Conservation (phyloP, 53 echinoderm and acorn worm species). For the Patiria pectinifera region DNA sequence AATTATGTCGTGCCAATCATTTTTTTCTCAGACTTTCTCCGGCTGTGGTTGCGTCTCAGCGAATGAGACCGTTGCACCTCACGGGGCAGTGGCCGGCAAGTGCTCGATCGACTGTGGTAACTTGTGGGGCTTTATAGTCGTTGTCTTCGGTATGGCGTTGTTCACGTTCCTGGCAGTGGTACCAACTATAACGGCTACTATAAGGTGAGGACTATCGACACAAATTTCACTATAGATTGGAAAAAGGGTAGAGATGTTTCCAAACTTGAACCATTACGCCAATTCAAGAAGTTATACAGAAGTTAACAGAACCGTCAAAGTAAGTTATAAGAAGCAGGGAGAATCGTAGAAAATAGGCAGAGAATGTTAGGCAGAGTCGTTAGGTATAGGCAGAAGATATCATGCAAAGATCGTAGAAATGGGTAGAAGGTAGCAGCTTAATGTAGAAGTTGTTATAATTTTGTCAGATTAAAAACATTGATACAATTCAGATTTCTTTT, state of each 20-base stretch:
- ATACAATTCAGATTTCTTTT: background rate
- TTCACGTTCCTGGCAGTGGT: constrained; percentile 73
- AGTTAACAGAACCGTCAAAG: background rate
- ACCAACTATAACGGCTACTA: constrained; percentile 68
- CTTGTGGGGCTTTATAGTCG: constrained; percentile 71
- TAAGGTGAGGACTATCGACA: constrained; percentile 59
- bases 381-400: no score
- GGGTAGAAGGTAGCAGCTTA: no score
- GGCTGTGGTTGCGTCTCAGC: constrained; percentile 73
- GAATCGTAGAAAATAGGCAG: no score
- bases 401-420: no score
- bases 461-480: background rate
- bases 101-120: constrained; percentile 72
- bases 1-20: background rate
- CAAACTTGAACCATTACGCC: background rate
- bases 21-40: constrained; percentile 59
- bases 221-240: no score
- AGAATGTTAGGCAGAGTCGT: no score
- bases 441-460: no score
- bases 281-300: background rate
- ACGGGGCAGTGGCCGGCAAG: constrained; percentile 67
- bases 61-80: background rate
- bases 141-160: constrained; percentile 68
- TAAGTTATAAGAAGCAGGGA: no score
- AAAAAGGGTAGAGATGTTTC: no score